Base-by-base conservation (phyloP, 2,888 invertebrate species). In the Sinopyrophorus schimmeli region DNA sequence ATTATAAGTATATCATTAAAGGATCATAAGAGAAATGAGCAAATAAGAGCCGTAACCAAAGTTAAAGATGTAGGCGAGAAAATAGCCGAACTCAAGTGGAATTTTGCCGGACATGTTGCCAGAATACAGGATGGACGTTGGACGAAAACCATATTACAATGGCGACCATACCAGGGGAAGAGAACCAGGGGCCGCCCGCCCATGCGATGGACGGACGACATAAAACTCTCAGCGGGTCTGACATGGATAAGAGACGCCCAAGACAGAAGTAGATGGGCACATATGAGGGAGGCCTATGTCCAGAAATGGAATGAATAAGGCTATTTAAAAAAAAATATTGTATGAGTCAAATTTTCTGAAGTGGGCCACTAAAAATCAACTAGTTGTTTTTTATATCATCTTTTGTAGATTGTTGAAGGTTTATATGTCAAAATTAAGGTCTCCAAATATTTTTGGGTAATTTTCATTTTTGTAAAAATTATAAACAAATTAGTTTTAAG, bases 61-160 rank as follows among this genome's bases (percentile, higher is more conserved):
- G 11, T 27, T 4, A 27, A 11, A 27, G 11, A 11, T 27, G 27
- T 27, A 3, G 27, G 27, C 10, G 27, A 27, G 11, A 7, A n/a
- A 27, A 10, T 27, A 10, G 27, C 12, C 27, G 12, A 27, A 27
- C 27, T 27, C 11, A 27, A 10, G 27, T 27, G 27, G 27, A 27
- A 3, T 27, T 27, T 27, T 27, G 27, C 12, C 27, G 27, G 27
- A 12, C 12, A 27, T 27, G 27, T 27, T 5, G 27, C 3, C 3
- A 27, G 11, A 10, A 12, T 11, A 3, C 27, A 27, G 3, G 27
- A 27, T 10, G 11, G 12, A 14, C 27, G 27, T 11, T 27, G 27
- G 27, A 11, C 27, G 9, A 10, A 3, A 14, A 27, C 12, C 2
- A 27, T 27, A 27, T 14, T 27, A 7, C 27, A 11, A 7, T 27